phyloP scores from a whole-genome alignment of 2,113 vertebrate species.

The Apistogramma diplotaenia region DNA sequence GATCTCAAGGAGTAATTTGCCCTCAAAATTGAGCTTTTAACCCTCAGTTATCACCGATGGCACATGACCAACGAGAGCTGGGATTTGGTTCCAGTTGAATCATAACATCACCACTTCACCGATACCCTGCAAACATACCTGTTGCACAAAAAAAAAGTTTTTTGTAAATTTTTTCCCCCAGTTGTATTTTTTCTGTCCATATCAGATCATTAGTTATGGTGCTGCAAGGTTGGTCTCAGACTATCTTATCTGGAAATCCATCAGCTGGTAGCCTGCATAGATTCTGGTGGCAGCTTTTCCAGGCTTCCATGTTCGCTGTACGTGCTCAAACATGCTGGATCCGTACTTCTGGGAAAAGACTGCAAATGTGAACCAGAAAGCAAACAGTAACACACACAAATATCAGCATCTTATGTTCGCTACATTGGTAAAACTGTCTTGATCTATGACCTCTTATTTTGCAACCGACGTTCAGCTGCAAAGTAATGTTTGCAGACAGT shows the following conservation, averaged over 20 bases:
- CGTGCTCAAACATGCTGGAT: background rate
- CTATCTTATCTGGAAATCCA: background rate
- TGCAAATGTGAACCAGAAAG: background rate
- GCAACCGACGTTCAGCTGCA: no score
- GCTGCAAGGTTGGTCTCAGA: background rate
- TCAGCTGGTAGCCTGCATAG: background rate
- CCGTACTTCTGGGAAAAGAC: background rate
- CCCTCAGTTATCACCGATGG: slow-evolving; percentile 28
- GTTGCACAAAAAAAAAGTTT: background rate
- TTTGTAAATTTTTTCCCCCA: background rate
- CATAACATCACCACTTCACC: background rate
- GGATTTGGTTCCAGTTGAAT: background rate
- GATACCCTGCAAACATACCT: background rate
- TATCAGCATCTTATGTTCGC: background rate
- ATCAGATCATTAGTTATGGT: no score
- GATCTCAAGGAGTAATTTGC: slow-evolving; percentile 49
- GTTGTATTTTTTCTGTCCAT: background rate
- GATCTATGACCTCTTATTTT: background rate
- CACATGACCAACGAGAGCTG: slow-evolving; percentile 32
- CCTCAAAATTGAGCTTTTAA: slow-evolving; percentile 59
- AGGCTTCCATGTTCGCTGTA: background rate
- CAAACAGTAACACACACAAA: no score
- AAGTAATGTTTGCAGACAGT: no score
- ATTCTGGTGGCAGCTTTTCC: background rate
- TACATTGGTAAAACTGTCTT: background rate